phyloP scores from a whole-genome alignment of 2,888 invertebrate species.

The Eupeodes latifasciatus region DNA sequence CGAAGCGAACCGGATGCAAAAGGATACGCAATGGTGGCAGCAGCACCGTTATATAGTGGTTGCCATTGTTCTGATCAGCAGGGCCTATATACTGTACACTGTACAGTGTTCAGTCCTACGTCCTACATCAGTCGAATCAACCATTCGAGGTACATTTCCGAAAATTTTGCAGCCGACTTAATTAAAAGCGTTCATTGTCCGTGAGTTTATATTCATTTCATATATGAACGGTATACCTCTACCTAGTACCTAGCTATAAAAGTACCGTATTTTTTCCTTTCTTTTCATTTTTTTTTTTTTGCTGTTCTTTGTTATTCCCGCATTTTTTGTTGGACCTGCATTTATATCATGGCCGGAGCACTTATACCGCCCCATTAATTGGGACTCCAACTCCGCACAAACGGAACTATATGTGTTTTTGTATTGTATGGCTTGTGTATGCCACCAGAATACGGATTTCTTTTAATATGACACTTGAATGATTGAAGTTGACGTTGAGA shows the following conservation, averaged over 20 bases:
- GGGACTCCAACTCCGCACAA: conserved; percentile 40
- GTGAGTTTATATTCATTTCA: conserved; percentile 17
- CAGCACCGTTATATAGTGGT: conserved; percentile 12
- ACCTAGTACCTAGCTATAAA: too few species aligned
- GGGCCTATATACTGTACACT: too few species aligned
- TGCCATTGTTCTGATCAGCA: conserved; percentile 29
- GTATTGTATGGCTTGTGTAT: conserved; percentile 12
- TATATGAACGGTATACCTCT: not conserved
- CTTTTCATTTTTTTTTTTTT: not conserved
- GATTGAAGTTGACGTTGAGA: conserved; percentile 66
- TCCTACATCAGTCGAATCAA: conserved; percentile 21
- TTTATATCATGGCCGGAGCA: conserved; percentile 28
- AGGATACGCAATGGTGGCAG: conserved; percentile 33
- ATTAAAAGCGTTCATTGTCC: conserved; percentile 56
- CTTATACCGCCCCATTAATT: conserved; percentile 68
- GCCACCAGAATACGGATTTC: conserved; percentile 63
- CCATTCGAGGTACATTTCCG: conserved; percentile 48
- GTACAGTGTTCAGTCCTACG: too few species aligned
- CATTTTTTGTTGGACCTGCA: conserved; percentile 29
- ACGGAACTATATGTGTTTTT: conserved; percentile 41
- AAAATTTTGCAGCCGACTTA: conserved; percentile 56
- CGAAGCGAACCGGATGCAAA: not conserved
- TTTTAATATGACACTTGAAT: conserved; percentile 72
- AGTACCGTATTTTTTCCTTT: not conserved
- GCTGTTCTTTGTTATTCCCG: conserved; percentile 12